Percentiles rank a stretch among this genome's conserved stretches.
phyloP scores from a whole-genome alignment of 2,797 vertebrate genomes.

The Hypotaenidia okinawae region DNA sequence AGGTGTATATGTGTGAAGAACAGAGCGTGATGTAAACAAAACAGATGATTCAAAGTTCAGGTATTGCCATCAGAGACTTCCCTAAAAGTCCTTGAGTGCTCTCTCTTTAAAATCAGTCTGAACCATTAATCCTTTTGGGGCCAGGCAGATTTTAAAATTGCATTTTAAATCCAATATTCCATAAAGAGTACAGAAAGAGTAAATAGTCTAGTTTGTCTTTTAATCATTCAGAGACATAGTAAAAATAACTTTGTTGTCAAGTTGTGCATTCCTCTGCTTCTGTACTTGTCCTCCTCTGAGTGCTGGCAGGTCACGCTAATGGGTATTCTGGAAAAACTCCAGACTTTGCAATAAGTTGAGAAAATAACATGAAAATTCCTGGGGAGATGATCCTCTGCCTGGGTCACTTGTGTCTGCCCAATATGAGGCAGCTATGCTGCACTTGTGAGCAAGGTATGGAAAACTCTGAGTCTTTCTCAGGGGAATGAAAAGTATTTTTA shows the following conservation, averaged over 20 bases:
- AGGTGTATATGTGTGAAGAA: rapidly evolving
- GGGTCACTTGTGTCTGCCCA: neutral
- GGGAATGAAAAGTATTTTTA: neutral
- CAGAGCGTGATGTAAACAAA: neutral
- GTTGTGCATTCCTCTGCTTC: slow-evolving; percentile 9
- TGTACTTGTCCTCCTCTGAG: slow-evolving; percentile 1
- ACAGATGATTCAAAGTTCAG: neutral
- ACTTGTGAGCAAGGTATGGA: neutral
- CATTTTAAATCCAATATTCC: slow-evolving; percentile 12
- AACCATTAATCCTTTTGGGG: slow-evolving; percentile 17
- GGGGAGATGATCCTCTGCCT: neutral
- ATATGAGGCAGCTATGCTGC: neutral
- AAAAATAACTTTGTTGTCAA: slow-evolving; percentile 47
- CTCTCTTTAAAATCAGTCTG: neutral
- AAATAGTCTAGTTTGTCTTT: slow-evolving; percentile 19
- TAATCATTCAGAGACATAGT: neutral
- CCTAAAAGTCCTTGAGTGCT: slow-evolving; percentile 19
- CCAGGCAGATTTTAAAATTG: neutral
- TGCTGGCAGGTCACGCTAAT: slow-evolving; percentile 13
- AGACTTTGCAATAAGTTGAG: neutral
- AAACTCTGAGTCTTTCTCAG: neutral
- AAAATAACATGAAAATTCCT: slow-evolving; percentile 4
- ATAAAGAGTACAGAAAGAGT: slow-evolving; percentile 10
- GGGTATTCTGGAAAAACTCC: slow-evolving; percentile 45
- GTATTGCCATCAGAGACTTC: neutral